Evolutionary conservation across 2,797 vertebrate genomes (phyloP), one percentile per base, ranked within the genome.

Genomic region (Novumbra hubbsi): DNA sequence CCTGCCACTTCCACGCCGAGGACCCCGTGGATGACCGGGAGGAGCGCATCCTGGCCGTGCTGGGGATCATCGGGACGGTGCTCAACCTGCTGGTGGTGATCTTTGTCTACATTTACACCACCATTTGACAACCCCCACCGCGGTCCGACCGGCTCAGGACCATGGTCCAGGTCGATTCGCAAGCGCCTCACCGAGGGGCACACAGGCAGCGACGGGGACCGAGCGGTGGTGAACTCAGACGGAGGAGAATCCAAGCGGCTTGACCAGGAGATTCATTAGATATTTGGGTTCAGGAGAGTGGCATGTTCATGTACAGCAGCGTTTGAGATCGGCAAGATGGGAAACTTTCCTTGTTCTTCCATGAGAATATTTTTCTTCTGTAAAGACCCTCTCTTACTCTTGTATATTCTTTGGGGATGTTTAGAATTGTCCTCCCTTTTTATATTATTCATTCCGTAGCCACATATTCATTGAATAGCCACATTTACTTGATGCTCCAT

Each of bases 61-160:
- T 94, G 83, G 93, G 92, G 72, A 93, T 93, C 76, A 93, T 94
- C 8, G 94, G 94, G 63, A 95, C 95, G 30, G 85, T 94, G 65
- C 92, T 95, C 78, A 95, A 95, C 79, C 89, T 94, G 30, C 81
- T 94, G 30, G 93, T 94, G 79, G 93, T 93, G 80, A 92, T 94
- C 77, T 89, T 92, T 16, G 94, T 95, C 81, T 94, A 92, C 86
- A 91, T 94, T 73, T 94, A 92, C 86, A 93, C 90, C 72, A 88
- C 90, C 5, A 64, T 72, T 60, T 71, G 70, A 60, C 50, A 12
- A 27, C 28, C 21, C 16, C n/a, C 52, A 71, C 32, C 50, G 15
- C 55, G 21, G 11, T 24, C 28, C 62, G 30, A 8, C 6, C 27
- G 27, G 63, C 16, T 8, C 63, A 14, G 24, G 14, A 24, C 27